phyloP scores from a whole-genome alignment of 2,888 invertebrate genomes.

The Philaethria dido region DNA sequence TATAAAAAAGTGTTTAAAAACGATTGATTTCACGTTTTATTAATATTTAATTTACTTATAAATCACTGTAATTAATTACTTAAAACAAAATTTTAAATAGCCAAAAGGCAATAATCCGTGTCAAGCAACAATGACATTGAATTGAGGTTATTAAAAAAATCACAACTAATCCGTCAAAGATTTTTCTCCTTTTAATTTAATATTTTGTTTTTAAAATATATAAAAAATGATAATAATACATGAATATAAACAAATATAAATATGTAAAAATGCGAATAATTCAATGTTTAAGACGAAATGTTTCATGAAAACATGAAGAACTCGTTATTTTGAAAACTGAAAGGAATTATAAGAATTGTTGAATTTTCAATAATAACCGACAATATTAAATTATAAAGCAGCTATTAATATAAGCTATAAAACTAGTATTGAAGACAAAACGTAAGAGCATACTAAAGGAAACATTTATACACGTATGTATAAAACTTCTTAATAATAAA shows the following conservation, averaged over 20 bases:
- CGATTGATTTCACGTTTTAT: no score
- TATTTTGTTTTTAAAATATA: constrained; percentile 20
- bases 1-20: no score
- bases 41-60: no score
- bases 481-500: not conserved
- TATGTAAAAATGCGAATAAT: not conserved
- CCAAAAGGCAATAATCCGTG: constrained; percentile 1
- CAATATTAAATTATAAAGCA: not conserved
- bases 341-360: not conserved
- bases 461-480: not conserved
- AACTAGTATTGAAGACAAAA: not conserved
- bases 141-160: constrained; percentile 19
- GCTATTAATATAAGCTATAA: not conserved
- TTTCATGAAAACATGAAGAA: not conserved
- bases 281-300: not conserved
- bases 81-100: not conserved
- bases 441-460: not conserved
- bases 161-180: constrained; percentile 19
- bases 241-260: not conserved
- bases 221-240: not conserved
- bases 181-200: constrained; percentile 9
- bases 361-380: constrained; percentile 2
- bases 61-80: not conserved
- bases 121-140: constrained; percentile 4
- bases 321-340: constrained; percentile 1